phyloP scores from a whole-genome alignment of 2,113 vertebrate genomes.

The Colossoma macropomum region DNA sequence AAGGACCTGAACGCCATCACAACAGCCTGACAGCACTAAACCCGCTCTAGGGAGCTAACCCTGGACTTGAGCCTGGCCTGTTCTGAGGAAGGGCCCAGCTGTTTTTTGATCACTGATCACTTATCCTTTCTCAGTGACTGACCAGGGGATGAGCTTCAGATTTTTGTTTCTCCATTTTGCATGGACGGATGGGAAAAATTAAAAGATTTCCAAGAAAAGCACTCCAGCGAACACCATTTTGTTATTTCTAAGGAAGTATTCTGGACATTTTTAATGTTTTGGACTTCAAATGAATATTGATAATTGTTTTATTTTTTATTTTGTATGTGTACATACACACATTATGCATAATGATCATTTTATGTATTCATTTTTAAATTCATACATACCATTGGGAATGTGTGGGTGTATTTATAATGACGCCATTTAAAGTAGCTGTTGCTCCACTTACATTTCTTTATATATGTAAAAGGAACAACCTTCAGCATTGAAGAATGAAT shows the following conservation, averaged over 20 bases:
- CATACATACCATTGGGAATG: slow-evolving; percentile 1
- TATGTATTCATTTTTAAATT: not conserved
- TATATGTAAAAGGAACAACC: not conserved
- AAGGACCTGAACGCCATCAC: slow-evolving; percentile 99
- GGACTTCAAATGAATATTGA: slow-evolving; percentile 4
- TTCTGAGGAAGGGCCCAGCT: slow-evolving; percentile 80
- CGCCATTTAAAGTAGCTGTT: not conserved
- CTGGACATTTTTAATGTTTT: slow-evolving; percentile 53
- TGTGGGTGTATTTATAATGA: slow-evolving; percentile 18
- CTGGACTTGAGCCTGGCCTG: slow-evolving; percentile 61
- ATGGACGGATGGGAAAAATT: not conserved
- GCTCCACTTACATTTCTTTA: not conserved
- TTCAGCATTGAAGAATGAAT: not conserved
- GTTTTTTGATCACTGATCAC: slow-evolving; percentile 67
- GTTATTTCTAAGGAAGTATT: slow-evolving; percentile 62
- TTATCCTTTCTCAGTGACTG: slow-evolving; percentile 57
- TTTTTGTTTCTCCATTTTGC: slow-evolving; percentile 65
- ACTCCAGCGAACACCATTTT: slow-evolving; percentile 57
- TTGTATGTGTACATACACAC: slow-evolving; percentile 10
- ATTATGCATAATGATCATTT: slow-evolving; percentile 34
- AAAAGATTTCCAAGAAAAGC: slow-evolving; percentile 38
- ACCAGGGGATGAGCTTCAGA: slow-evolving; percentile 38
- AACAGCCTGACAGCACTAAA: slow-evolving; percentile 78
- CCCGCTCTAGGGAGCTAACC: not conserved
- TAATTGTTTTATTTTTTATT: slow-evolving; percentile 16